Evolutionary conservation across 2,888 invertebrate species (phyloP).

Genomic region (Tiphia femorata): DNA sequence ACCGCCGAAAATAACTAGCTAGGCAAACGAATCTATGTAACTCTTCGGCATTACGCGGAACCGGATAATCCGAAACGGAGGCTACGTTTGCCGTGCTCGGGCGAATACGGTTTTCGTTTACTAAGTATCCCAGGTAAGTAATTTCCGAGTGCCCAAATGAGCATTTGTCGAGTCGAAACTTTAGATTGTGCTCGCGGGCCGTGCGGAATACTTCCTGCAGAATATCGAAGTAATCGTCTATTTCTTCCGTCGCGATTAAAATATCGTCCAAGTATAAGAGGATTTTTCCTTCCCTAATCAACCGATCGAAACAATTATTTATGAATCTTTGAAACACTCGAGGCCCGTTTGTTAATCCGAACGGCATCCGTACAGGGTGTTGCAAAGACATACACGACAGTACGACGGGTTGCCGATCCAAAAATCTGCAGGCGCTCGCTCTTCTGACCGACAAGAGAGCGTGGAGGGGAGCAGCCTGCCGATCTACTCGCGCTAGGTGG

Average conservation of each 20-base stretch:
- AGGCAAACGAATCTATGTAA: background rate
- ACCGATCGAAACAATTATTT: background rate
- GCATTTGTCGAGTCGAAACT: conserved; percentile 22
- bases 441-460: no score
- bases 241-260: conserved; percentile 6
- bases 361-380: no score
- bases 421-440: no score
- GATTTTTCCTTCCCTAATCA: conserved; percentile 12
- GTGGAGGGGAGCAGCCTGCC: no score
- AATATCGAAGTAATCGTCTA: conserved; percentile 14
- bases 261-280: conserved; percentile 20
- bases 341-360: conserved; percentile 8
- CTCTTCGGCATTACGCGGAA: background rate
- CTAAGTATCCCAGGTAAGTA: conserved; percentile 17
- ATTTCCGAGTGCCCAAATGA: conserved; percentile 4
- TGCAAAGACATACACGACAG: no score
- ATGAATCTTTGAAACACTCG: conserved; percentile 5
- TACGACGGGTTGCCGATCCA: no score
- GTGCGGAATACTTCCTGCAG: conserved; percentile 16
- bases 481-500: no score
- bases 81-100: background rate
- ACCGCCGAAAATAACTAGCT: background rate
- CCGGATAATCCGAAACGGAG: background rate
- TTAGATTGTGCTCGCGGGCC: conserved; percentile 8
- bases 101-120: background rate